Conservation (phyloP, 2,113 vertebrate species). For the Natator depressus region DNA sequence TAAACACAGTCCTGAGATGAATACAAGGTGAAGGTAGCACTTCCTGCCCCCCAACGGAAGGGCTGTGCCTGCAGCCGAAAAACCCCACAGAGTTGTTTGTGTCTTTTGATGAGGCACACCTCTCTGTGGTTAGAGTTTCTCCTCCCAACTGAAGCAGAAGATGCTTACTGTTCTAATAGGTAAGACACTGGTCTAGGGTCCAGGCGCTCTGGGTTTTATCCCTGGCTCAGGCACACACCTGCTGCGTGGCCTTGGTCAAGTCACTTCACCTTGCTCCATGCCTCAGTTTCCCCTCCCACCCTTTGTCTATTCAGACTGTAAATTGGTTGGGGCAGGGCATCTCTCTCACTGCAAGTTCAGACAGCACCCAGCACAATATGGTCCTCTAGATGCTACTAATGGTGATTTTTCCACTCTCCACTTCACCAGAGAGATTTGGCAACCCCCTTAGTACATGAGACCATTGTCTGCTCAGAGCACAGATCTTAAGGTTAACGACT, state of each 20-base stretch:
- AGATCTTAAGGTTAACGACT: neutral
- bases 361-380: neutral
- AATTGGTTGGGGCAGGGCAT: neutral
- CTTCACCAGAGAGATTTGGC: neutral
- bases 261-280: neutral
- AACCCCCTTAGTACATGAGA: neutral
- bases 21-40: neutral
- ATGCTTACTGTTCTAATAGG: neutral
- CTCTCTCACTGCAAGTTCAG: neutral
- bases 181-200: neutral
- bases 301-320: neutral
- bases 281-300: neutral
- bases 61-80: neutral
- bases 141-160: neutral
- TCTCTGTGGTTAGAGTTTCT: neutral
- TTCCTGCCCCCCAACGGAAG: neutral
- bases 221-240: neutral
- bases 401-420: neutral
- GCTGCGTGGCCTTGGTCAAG: neutral
- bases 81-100: neutral
- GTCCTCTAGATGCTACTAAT: neutral
- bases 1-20: neutral
- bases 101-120: neutral
- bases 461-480: neutral
- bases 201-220: neutral